Evolutionary conservation across 2,888 invertebrate species (phyloP), one percentile per base, ranked within the genome.

Genomic region (Eustalomyia histrio): DNA sequence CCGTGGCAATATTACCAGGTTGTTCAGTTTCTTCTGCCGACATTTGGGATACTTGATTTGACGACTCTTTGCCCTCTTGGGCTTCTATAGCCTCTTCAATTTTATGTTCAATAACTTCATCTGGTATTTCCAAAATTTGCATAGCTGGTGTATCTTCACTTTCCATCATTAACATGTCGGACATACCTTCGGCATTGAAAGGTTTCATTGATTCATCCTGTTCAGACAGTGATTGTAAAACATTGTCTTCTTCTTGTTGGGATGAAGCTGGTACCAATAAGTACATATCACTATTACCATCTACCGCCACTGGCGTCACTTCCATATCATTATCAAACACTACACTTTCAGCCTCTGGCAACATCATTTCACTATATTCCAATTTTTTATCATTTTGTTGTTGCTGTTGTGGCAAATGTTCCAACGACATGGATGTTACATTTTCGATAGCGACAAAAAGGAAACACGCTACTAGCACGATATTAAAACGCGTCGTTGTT

Each of bases 81-180:
- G 16, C 18, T 7, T 47, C 43, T 3, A 57, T 14, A 16, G 52
- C 47, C 7, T 63, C 39, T 43, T 0, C 7, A 35, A 39, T 14
- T 61, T 61, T 58, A 14, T 33, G 57, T 29, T 68, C 69, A 39
- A 78, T 24, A 12, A 52, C 16, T 43, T 80, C 73, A 33, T 79
- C 47, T 2, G 82, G 61, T 10, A 83, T 47, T 61, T 83, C 58
- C 8, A 81, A 79, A 16, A 63, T 50, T 71, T 80, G 80, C 52
- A 72, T 47, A 18, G 82, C 83, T 0, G 88, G 86, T 39, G 86
- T 80, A 74, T 87, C 85, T 69, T 88, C 87, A 47, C 85, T 87
- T 80, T 88, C 88, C 73, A 88, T 81, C 88, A 89, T 89, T 24
- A 88, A 74, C 89, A 88, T 89, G 72, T 88, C 88, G 7, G 76